Base-by-base conservation (phyloP, 2,113 vertebrate genomes). In the Tragulus kanchil region DNA sequence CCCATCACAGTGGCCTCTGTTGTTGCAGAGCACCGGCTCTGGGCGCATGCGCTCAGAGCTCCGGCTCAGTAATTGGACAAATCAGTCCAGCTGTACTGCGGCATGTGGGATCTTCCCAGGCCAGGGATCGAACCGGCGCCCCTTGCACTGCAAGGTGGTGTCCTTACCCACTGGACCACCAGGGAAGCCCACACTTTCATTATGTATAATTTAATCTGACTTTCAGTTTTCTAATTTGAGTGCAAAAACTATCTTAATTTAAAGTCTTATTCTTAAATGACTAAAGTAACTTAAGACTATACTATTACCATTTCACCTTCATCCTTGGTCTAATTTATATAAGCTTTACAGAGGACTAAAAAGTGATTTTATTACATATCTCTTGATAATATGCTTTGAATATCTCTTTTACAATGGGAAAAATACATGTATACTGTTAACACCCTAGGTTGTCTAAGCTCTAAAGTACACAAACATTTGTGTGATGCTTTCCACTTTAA, bases 241-340 rank as follows among this genome's bases (percentile, higher is more conserved):
- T 5, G 7, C 50, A 65, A 93, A 90, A 91, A n/a, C 0, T 36
- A 61, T 48, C 21, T 83, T 90, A n/a, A 71, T 75, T 95, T 54
- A 93, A 93, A 89, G 31, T 26, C 28, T 86, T 94, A 92, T 36
- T 94, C 50, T 67, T 67, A 73, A 95, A 28, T 95, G 8, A 64
- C 9, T 69, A 13, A 90, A 69, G 9, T 50, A 62, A 90, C 6
- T 15, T 8, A 54, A 62, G 42, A 77, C 42, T 36, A 36, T 36
- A 86, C 12, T 48, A 78, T 45, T 62, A 85, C 3, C 28, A 69
- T 59, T 90, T 93, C 19, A 62, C 31, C 5, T 73, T 75, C 52
- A 5, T n/a, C 28, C 14, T 69, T 59, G 25, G 10, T 90, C 4
- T 61, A 15, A 25, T 90, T 84, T 82, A 42, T 75, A 31, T 62